Conservation (phyloP, 2,113 vertebrate species). For the Acrocephalus arundinaceus region DNA sequence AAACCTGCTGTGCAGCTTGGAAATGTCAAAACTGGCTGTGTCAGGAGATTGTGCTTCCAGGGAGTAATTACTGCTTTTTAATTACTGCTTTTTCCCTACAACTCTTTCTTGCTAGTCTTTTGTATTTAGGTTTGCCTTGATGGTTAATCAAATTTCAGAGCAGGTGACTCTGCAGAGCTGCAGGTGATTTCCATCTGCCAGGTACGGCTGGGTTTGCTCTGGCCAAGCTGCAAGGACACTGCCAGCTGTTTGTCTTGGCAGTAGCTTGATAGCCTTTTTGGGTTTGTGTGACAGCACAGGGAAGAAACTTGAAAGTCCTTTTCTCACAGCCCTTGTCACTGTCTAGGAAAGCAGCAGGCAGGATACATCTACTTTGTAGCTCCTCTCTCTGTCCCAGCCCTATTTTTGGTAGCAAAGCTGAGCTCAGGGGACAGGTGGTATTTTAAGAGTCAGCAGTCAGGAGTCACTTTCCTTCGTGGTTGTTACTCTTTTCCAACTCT, state of each 20-base stretch:
- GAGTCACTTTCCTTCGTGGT: not conserved
- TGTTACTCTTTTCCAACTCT: not conserved
- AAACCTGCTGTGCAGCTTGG: conserved; percentile 34
- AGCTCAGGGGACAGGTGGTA: not conserved
- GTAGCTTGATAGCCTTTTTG: not conserved
- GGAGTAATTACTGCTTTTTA: conserved; percentile 54
- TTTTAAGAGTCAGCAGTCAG: not conserved
- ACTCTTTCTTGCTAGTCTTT: not conserved
- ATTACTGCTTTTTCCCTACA: conserved; percentile 24
- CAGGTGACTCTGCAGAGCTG: not conserved
- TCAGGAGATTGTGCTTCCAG: conserved; percentile 44
- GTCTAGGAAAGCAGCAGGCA: not conserved
- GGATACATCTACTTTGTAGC: not conserved
- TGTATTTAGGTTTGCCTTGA: not conserved
- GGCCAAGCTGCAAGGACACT: not conserved
- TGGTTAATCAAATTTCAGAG: conserved; percentile 16
- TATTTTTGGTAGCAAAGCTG: not conserved
- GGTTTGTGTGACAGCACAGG: not conserved
- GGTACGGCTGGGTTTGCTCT: not conserved
- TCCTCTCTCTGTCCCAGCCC: not conserved
- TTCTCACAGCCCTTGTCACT: not conserved
- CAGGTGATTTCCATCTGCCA: not conserved
- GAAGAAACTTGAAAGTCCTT: not conserved
- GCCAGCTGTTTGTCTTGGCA: not conserved
- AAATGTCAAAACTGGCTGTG: conserved; percentile 12